Evolutionary conservation across 2,797 vertebrate genomes (phyloP).

Genomic region (Brotogeris chrysoptera): DNA sequence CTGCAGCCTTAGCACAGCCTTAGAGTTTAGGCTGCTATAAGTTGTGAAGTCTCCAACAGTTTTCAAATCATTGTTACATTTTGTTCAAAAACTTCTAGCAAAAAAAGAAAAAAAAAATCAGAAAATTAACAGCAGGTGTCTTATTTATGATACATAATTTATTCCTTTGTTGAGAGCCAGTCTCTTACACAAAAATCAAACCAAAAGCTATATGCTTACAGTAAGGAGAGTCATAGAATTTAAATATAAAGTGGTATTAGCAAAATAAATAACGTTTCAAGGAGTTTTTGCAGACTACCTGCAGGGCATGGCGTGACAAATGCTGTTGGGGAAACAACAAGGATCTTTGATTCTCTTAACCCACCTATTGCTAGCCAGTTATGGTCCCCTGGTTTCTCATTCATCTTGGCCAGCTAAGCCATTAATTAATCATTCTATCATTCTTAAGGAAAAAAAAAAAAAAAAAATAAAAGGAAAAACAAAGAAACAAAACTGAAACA

Average conservation of each 20-base stretch:
- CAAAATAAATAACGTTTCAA: neutral
- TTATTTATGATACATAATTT: neutral
- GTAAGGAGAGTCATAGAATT: neutral
- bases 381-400: neutral
- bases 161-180: neutral
- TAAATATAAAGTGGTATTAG: neutral
- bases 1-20: neutral
- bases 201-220: neutral
- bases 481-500: fast-evolving
- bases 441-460: fast-evolving
- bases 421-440: neutral
- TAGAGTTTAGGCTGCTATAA: neutral
- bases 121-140: neutral
- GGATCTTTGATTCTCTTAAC: neutral
- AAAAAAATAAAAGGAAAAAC: fast-evolving
- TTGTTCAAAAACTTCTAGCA: neutral
- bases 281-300: neutral
- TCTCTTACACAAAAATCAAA: neutral
- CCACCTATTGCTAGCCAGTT: neutral
- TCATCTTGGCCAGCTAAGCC: neutral
- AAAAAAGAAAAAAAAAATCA: neutral
- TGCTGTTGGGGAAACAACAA: neutral
- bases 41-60: neutral
- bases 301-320: neutral
- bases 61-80: neutral